Evolutionary conservation across 2,797 vertebrate species (phyloP).

Genomic region (Muscicapa comitata): DNA sequence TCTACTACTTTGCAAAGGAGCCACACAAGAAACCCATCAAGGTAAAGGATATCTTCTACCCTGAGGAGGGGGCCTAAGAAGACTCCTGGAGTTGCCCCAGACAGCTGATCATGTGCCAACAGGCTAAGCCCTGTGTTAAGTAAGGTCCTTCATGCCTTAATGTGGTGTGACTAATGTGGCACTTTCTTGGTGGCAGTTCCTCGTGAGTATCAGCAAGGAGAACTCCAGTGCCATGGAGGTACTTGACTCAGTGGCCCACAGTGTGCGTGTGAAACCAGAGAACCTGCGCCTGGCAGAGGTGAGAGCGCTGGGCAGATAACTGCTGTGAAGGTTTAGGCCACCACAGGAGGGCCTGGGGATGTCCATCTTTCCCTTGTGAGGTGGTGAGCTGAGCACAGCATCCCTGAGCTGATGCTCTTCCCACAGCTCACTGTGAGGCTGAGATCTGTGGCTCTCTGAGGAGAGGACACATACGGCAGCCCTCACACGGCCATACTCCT

Average conservation of each 20-base stretch:
- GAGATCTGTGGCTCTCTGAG: not conserved
- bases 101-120: not conserved
- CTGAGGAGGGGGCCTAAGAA: not conserved
- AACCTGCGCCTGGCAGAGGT: slow-evolving; percentile 93
- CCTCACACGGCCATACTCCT: not conserved
- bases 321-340: not conserved
- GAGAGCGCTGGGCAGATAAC: not conserved
- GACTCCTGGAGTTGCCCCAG: not conserved
- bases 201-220: slow-evolving; percentile 97
- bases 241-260: slow-evolving; percentile 90
- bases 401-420: not conserved
- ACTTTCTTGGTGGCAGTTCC: slow-evolving; percentile 77
- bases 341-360: not conserved
- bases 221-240: slow-evolving; percentile 92
- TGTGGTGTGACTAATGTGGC: not conserved
- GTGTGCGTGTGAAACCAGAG: slow-evolving; percentile 87
- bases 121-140: not conserved
- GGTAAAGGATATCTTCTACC: slow-evolving; percentile 70
- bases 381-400: not conserved
- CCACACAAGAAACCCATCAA: slow-evolving; percentile 97
- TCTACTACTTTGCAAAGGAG: slow-evolving; percentile 95
- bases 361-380: not conserved
- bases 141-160: fast-evolving
- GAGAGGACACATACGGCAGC: not conserved
- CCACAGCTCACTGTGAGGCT: not conserved